Percentiles rank a stretch among this genome's conserved stretches.
Evolutionary conservation across 2,888 invertebrate genomes (phyloP).

Genomic region (Colostygia pectinataria): DNA sequence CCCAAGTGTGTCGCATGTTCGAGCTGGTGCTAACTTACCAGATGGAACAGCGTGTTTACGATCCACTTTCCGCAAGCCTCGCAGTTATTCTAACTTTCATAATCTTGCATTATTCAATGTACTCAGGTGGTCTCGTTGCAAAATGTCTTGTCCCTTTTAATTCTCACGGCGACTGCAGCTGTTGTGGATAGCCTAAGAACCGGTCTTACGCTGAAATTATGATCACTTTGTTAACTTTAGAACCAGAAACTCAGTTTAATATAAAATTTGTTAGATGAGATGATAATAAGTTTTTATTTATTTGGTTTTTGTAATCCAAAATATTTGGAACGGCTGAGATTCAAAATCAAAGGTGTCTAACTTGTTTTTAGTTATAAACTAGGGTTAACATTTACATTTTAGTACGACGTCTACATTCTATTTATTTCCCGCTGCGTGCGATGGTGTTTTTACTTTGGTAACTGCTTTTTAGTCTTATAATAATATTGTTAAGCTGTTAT

Average conservation of each 20-base stretch:
- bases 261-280: not conserved
- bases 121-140: slow-evolving; percentile 70
- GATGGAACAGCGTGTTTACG: slow-evolving; percentile 17
- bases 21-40: not conserved
- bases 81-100: slow-evolving; percentile 35
- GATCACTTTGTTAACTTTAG: slow-evolving; percentile 29
- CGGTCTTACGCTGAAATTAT: slow-evolving; percentile 40
- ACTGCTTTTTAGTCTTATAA: too few relatives aligned
- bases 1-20: too few relatives aligned
- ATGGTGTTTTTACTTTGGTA: not conserved
- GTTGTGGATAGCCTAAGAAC: slow-evolving; percentile 36
- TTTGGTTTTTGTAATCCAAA: too few relatives aligned
- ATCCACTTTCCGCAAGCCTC: slow-evolving; percentile 24
- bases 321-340: too few relatives aligned
- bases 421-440: not conserved
- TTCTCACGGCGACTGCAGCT: slow-evolving; percentile 53
- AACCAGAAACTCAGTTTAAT: slow-evolving; percentile 6
- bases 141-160: slow-evolving; percentile 68
- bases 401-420: not conserved
- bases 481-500: too few relatives aligned
- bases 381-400: slow-evolving; percentile 15
- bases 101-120: slow-evolving; percentile 46
- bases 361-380: slow-evolving; percentile 14
- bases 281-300: too few relatives aligned
- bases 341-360: too few relatives aligned